Percentiles rank a stretch among this genome's conserved stretches.
Evolutionary conservation across 2,888 invertebrate species (phyloP).

Genomic region (Dione juno): DNA sequence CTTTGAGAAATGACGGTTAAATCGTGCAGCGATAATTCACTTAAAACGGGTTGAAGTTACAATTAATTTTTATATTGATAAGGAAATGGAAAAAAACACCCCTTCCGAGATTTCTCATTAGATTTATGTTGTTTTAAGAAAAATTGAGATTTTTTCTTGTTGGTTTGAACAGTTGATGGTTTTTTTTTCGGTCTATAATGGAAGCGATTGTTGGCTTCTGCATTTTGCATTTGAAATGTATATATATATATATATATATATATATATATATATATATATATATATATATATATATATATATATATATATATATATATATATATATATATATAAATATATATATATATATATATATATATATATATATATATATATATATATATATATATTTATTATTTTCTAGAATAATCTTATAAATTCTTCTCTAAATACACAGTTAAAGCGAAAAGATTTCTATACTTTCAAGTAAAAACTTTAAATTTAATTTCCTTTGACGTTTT

Average conservation of each 20-base stretch:
- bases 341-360: too few relatives aligned
- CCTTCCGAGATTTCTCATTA: conserved; percentile 25
- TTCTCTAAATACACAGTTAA: too few relatives aligned
- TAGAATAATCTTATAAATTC: too few relatives aligned
- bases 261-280: too few relatives aligned
- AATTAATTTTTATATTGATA: conserved; percentile 43
- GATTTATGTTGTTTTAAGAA: conserved; percentile 27
- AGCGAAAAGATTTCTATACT: too few relatives aligned
- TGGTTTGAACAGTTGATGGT: background rate
- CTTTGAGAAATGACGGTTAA: conserved; percentile 66
- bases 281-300: too few relatives aligned
- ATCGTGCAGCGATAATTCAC: conserved; percentile 54
- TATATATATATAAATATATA: too few relatives aligned
- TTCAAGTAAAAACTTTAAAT: background rate
- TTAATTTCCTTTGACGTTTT: conserved; percentile 4
- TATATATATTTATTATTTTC: too few relatives aligned
- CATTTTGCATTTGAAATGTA: too few relatives aligned
- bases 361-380: too few relatives aligned
- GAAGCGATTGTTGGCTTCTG: background rate
- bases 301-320: too few relatives aligned
- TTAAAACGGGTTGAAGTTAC: conserved; percentile 52
- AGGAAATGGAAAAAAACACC: conserved; percentile 16
- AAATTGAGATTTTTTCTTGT: background rate
- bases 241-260: too few relatives aligned
- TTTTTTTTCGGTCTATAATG: background rate